A percentile compares a stretch with the other conserved stretches of the same genome.
phyloP scores from a whole-genome alignment of 2,113 vertebrate genomes.

The Pseudorhombus dupliciocellatus region DNA sequence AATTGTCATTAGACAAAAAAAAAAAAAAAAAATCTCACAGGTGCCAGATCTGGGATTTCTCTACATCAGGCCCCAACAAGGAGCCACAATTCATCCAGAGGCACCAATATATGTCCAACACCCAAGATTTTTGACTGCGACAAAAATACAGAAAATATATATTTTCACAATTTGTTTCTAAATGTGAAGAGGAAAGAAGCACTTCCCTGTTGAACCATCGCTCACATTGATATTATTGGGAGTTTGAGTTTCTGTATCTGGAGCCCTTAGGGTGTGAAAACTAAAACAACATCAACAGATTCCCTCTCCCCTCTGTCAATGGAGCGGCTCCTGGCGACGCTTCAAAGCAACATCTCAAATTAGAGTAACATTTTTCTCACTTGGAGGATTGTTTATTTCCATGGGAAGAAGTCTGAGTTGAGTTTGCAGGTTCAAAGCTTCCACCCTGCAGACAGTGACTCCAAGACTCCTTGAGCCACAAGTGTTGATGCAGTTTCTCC shows the following conservation, averaged over 20 bases:
- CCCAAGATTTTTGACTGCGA: background rate
- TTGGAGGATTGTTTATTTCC: constrained; percentile 7
- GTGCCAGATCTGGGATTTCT: background rate
- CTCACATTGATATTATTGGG: background rate
- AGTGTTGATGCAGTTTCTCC: constrained; percentile 51
- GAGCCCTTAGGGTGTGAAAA: constrained; percentile 34
- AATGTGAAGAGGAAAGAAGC: background rate
- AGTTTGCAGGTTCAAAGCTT: constrained; percentile 19
- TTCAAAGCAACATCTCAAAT: constrained; percentile 39
- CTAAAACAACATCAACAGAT: constrained; percentile 40
- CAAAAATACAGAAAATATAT: background rate
- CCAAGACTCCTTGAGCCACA: constrained; percentile 41
- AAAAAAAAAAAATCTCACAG: no score
- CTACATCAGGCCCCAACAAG: background rate
- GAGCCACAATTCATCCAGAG: no score
- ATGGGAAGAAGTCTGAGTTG: background rate
- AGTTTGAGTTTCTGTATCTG: constrained; percentile 7
- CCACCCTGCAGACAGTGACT: constrained; percentile 29
- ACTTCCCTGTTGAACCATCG: background rate
- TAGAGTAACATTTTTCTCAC: constrained; percentile 16
- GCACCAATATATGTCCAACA: no score
- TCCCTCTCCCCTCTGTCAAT: constrained; percentile 29
- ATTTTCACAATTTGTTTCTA: background rate
- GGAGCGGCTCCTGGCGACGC: constrained; percentile 34
- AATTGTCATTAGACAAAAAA: no score